Evolutionary conservation across 2,888 invertebrate genomes (phyloP), one percentile per base, ranked within the genome.

Genomic region (Cosmopolites sordidus): DNA sequence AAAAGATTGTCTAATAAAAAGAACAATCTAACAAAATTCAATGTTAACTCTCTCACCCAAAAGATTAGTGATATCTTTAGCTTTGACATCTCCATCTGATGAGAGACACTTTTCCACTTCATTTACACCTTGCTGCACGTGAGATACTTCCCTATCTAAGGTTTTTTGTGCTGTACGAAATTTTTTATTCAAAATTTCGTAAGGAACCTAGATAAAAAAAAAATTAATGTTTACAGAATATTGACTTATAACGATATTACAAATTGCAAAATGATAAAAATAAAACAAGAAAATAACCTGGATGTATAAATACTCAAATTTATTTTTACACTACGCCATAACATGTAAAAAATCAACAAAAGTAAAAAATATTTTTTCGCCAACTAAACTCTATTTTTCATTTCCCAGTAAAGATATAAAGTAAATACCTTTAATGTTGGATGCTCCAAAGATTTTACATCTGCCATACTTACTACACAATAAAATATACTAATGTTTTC

Each of bases 161-260:
- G 88, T 87, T 66, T 97, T 94, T 74, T 99, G 98, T 1, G 96
- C 92, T 41, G 89, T 85, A 49, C 98, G 86, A 73, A 97, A 99
- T 66, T 92, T 92, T 74, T 98, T 98, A 76, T 99, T 99, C 60
- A 99, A 79, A 43, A 98, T 84, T 76, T 99, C 99, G 70, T 98
- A 99, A 1, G 98, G 98, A 60, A 98, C 95, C 92, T 93, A 65
- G 14, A 8, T 22, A 5, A 5, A 22, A 22, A 22, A 22, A 22
- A 22, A 22, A n/a, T n/a, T n/a, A n/a, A n/a, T n/a, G n/a, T n/a
- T n/a, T n/a, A n/a, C n/a, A n/a, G n/a, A n/a, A n/a, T n/a, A n/a
- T n/a, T n/a, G n/a, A n/a, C n/a, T n/a, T n/a, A n/a, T n/a, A n/a
- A n/a, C n/a, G n/a, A n/a, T n/a, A n/a, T n/a, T 8, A 22, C 22